Conservation (phyloP, 1,140 invertebrate genomes). For the Cherax destructor region DNA sequence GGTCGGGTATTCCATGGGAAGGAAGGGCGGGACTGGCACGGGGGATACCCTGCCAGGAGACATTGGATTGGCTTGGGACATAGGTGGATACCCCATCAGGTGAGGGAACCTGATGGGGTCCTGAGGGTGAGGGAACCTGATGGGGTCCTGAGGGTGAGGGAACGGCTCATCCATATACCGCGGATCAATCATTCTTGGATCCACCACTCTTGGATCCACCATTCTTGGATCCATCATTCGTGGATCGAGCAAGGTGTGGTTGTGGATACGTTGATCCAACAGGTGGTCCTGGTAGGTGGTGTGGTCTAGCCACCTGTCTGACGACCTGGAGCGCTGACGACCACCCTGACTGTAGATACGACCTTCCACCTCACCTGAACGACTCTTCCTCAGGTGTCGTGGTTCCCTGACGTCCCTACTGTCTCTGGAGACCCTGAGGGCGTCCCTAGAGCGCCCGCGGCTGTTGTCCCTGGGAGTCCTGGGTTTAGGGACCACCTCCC, state of each 20-base stretch:
- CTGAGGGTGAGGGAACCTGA: constrained; percentile 50
- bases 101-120: constrained; percentile 55
- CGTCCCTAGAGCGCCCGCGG: constrained; percentile 39
- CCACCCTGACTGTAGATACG: constrained; percentile 17
- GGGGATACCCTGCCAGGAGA: constrained; percentile 38
- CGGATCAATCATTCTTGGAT: constrained; percentile 48
- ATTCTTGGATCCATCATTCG: constrained; percentile 19
- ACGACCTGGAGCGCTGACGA: constrained; percentile 47
- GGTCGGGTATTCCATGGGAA: constrained; percentile 49
- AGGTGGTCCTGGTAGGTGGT: neutral
- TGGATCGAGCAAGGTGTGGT: neutral
- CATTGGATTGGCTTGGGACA: constrained; percentile 11
- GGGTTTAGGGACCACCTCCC: constrained; percentile 1
- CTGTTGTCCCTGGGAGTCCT: constrained; percentile 40
- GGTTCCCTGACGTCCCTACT: constrained; percentile 24
- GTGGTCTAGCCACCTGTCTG: constrained; percentile 56
- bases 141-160: constrained; percentile 42
- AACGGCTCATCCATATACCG: constrained; percentile 52
- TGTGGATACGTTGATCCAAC: neutral
- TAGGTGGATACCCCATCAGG: constrained; percentile 52
- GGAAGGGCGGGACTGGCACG: constrained; percentile 48
- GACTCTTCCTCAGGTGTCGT: constrained; percentile 55
- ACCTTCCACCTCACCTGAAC: constrained; percentile 49
- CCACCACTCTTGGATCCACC: constrained; percentile 23
- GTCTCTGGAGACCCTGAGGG: neutral